Evolutionary conservation across 2,797 vertebrate genomes (phyloP), one percentile per base, ranked within the genome.

Genomic region (Poeciliopsis infans): DNA sequence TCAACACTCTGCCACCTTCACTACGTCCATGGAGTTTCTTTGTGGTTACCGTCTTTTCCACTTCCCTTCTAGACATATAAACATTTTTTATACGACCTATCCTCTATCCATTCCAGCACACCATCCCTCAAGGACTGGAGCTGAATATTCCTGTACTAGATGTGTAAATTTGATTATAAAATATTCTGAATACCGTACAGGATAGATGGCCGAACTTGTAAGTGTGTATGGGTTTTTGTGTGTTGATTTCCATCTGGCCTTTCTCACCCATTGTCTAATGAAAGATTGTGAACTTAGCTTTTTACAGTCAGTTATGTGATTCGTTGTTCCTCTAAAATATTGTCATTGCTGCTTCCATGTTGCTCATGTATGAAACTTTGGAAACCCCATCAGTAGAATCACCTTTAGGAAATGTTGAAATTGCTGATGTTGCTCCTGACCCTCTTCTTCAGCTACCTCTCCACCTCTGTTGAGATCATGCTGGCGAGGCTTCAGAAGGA

Each of bases 401-500:
- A 46, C 41, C 23, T 55, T 11, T 7, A 1, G 1, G 2, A 33
- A 20, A 70, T 74, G 78, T 79, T 72, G 39, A 74, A 76, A 80
- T 71, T 23, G 73, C 16, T 75, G 36, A 83, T 45, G 46, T 31
- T 78, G 69, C 71, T 39, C 5, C 78, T 78, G 80, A 77, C 75
- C 79, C 47, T 79, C 78, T 28, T 79, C 79, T 80, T 57, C 78
- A 36, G 55, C 49, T 57, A 39, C 75, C 75, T 25, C 79, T 72
- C 61, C 66, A 12, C 46, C 41, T 10, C 81, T 25, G 43, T 73
- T 31, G 79, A 75, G 81, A 79, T 75, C 61, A 0, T 11, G 36
- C 55, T 88, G 88, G 88, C 84, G 43, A 7, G 77, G 72, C 74
- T 83, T 90, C 79, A 88, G 81, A 66, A 46, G 76, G 71, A 33